Conservation (phyloP, 2,888 invertebrate genomes). For the Sussaba pulchella region DNA sequence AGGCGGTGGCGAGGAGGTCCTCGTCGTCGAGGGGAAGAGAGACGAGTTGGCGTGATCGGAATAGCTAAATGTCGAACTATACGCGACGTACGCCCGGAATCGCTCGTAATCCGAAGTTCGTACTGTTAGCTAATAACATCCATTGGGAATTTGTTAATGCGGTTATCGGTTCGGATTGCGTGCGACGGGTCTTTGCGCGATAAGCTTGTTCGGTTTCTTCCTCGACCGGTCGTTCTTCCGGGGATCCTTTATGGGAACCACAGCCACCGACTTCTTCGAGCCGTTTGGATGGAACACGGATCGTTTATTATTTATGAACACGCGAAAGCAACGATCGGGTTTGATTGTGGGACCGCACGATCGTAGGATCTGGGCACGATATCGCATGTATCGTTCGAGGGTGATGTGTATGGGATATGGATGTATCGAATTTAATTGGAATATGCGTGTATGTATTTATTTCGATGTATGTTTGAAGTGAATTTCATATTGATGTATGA, state of each 20-base stretch:
- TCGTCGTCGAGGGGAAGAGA: not conserved
- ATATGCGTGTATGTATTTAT: too few relatives aligned
- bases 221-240: not conserved
- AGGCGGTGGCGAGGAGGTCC: not conserved
- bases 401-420: too few relatives aligned
- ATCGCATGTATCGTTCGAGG: too few relatives aligned
- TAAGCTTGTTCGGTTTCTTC: constrained; percentile 1
- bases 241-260: not conserved
- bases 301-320: constrained; percentile 36
- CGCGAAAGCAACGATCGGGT: constrained; percentile 49
- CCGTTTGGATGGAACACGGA: too few relatives aligned
- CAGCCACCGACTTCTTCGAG: too few relatives aligned
- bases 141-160: constrained; percentile 50
- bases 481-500: too few relatives aligned
- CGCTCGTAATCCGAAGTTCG: constrained; percentile 9
- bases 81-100: not conserved
- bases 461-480: too few relatives aligned
- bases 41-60: constrained; percentile 43
- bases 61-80: constrained; percentile 41
- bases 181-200: not conserved
- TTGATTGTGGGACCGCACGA: constrained; percentile 54
- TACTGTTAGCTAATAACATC: constrained; percentile 72
- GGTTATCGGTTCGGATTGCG: not conserved
- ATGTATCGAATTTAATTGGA: too few relatives aligned
- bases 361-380: not conserved